A percentile compares a stretch with the other conserved stretches of the same genome.
These are phyloP conservation scores for Anticlea derivata DNA, from an alignment of 2,888 invertebrate species.

Conservation along the genomic window DNA sequence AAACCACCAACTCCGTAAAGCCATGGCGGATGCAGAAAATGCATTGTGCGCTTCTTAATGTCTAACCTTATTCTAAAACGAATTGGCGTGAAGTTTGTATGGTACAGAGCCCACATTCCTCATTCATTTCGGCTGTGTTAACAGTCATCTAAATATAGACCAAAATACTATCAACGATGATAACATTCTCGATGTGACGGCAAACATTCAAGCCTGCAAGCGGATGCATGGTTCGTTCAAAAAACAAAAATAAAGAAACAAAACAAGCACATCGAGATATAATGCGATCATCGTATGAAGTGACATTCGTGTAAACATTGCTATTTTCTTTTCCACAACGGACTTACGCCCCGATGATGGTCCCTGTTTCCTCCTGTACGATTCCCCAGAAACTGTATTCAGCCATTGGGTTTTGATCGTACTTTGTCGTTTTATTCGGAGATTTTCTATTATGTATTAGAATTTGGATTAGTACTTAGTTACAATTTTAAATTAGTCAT, in stretches of 20 bases:
- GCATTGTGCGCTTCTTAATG: conserved; percentile 62
- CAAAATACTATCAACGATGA: conserved; percentile 64
- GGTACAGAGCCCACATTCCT: conserved; percentile 72
- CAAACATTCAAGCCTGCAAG: conserved; percentile 74
- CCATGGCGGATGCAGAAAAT: conserved; percentile 64
- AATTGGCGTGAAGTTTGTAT: conserved; percentile 61
- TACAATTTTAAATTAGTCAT: conserved; percentile 25
- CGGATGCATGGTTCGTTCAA: conserved; percentile 63
- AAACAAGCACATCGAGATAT: conserved; percentile 78
- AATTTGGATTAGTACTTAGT: conserved; percentile 31
- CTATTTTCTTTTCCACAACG: conserved; percentile 47
- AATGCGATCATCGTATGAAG: conserved; percentile 73
- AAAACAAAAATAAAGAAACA: conserved; percentile 57
- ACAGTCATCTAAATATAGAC: conserved; percentile 47
- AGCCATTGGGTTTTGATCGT: conserved; percentile 68
- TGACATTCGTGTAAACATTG: conserved; percentile 46
- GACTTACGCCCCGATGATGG: conserved; percentile 85
- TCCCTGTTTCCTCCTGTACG: conserved; percentile 86
- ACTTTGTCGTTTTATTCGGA: conserved; percentile 72
- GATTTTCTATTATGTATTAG: conserved; percentile 66
- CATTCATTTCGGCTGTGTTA: conserved; percentile 55
- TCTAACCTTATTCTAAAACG: conserved; percentile 48
- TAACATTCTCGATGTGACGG: conserved; percentile 77
- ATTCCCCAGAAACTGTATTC: conserved; percentile 66
- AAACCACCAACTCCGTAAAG: conserved; percentile 48